phyloP scores from a whole-genome alignment of 1,140 invertebrate species.

The Phymastichus coffea region DNA sequence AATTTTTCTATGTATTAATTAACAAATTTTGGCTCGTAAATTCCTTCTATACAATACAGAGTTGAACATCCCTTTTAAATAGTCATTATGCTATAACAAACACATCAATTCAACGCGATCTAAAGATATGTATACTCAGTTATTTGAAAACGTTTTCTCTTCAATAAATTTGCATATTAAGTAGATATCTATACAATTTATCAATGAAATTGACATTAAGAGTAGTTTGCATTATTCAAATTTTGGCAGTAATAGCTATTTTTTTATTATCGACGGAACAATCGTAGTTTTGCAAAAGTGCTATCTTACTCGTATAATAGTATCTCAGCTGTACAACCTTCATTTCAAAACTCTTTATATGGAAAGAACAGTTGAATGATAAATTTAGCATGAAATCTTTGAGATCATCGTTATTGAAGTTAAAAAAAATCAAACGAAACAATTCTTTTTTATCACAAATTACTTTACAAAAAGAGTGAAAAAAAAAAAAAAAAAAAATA shows the following conservation, averaged over 20 bases:
- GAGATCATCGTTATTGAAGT: background rate
- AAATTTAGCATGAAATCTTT: background rate
- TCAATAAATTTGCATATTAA: background rate
- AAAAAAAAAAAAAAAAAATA: background rate
- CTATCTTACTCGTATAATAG: too few relatives aligned
- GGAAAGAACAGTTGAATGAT: too few relatives aligned
- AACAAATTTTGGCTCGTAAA: constrained; percentile 23
- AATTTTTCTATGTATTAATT: constrained; percentile 12
- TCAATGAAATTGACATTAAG: too few relatives aligned
- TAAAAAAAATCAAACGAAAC: background rate
- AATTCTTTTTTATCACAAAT: constrained; percentile 26
- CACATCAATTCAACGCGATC: background rate
- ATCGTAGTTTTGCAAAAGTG: too few relatives aligned
- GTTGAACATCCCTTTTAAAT: constrained; percentile 2
- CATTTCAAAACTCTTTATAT: too few relatives aligned
- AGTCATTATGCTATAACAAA: constrained; percentile 6
- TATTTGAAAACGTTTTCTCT: background rate
- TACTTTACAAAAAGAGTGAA: background rate
- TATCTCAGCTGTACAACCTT: too few relatives aligned
- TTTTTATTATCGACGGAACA: too few relatives aligned
- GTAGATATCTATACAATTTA: constrained; percentile 6
- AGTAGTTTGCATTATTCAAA: too few relatives aligned
- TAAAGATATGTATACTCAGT: constrained; percentile 2
- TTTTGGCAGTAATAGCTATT: too few relatives aligned
- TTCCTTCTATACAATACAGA: background rate